These are phyloP conservation scores for Microcebus griseorufus DNA, from an alignment of 2,113 vertebrate genomes.

Conservation along the genomic window DNA sequence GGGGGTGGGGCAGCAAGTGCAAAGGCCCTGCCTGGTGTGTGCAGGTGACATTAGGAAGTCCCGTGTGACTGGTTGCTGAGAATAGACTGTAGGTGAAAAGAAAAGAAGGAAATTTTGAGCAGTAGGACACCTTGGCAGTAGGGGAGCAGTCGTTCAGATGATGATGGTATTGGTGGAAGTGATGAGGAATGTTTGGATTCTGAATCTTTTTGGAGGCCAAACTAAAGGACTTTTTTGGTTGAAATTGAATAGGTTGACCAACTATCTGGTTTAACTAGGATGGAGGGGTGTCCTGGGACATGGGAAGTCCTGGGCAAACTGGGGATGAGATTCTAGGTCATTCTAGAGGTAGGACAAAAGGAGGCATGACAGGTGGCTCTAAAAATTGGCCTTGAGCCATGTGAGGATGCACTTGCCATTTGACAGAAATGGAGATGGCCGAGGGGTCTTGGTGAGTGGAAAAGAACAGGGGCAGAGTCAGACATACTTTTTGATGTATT, in stretches of 20 bases:
- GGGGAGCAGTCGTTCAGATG: no score
- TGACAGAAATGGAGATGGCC: not conserved
- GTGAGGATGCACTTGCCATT: not conserved
- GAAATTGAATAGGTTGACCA: not conserved
- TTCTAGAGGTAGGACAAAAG: rapidly evolving
- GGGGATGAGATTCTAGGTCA: not conserved
- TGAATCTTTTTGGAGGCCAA: not conserved
- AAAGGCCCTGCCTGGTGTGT: not conserved
- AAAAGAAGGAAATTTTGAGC: not conserved
- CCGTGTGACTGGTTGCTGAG: not conserved
- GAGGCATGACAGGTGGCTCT: not conserved
- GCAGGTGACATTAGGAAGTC: no score
- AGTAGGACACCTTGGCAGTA: not conserved
- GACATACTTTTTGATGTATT: rapidly evolving
- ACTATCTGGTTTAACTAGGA: not conserved
- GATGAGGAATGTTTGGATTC: not conserved
- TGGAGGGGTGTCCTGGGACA: no score
- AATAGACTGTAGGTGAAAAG: not conserved
- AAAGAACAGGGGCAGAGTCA: not conserved
- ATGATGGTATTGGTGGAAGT: not conserved
- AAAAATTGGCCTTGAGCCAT: not conserved
- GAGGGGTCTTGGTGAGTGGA: not conserved
- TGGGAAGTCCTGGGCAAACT: not conserved
- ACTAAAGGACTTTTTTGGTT: no score
- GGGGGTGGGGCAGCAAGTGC: not conserved